Percentiles rank a stretch among this genome's conserved stretches.
Conservation (phyloP, 2,113 vertebrate species). For the Misgurnus mizolepis region DNA sequence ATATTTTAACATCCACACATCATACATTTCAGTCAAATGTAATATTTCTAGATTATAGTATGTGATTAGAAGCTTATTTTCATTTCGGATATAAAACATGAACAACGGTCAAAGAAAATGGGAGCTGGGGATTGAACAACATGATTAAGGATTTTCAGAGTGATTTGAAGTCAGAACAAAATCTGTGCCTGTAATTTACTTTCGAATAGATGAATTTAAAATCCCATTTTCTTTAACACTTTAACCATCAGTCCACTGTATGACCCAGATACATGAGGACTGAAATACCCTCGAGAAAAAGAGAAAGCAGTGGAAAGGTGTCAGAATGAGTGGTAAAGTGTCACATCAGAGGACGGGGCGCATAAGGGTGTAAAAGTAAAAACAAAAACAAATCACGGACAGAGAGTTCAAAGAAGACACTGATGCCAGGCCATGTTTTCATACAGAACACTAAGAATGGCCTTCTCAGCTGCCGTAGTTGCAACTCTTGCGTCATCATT, state of each 20-base stretch:
- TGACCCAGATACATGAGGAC: conserved; percentile 31
- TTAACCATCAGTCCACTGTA: background rate
- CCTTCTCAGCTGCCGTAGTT: too few relatives aligned
- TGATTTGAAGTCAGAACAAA: conserved; percentile 1
- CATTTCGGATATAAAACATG: background rate
- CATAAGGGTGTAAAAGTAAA: background rate
- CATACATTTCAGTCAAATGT: background rate
- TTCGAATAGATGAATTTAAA: conserved; percentile 17
- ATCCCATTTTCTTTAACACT: too few relatives aligned
- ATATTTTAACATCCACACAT: background rate
- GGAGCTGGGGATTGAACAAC: background rate
- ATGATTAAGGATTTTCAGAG: conserved; percentile 31
- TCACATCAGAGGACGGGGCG: background rate
- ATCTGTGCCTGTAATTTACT: conserved; percentile 3
- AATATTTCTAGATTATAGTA: background rate
- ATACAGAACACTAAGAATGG: too few relatives aligned
- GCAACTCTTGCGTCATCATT: too few relatives aligned
- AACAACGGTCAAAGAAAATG: conserved; percentile 5
- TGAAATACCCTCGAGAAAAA: conserved; percentile 18
- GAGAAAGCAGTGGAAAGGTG: conserved; percentile 2
- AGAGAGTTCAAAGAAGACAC: background rate
- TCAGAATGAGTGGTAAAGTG: background rate
- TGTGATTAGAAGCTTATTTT: background rate
- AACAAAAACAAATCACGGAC: background rate
- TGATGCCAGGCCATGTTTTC: too few relatives aligned